phyloP scores from a whole-genome alignment of 2,797 vertebrate genomes.

The Dryobates pubescens region DNA sequence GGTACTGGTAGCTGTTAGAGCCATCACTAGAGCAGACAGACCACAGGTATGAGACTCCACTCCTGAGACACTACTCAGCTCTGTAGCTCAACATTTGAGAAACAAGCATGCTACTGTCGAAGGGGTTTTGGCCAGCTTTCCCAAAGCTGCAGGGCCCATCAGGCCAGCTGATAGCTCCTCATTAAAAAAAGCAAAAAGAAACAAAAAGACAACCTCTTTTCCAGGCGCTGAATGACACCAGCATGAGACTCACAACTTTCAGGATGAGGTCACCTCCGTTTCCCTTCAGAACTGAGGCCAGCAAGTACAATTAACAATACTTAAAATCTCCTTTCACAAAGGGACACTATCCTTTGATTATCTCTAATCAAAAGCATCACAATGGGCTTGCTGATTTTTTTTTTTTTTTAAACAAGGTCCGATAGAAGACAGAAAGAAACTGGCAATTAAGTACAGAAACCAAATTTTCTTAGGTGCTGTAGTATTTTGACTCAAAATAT shows the following conservation, averaged over 20 bases:
- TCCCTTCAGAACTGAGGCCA: constrained; percentile 19
- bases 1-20: background rate
- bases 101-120: background rate
- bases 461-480: background rate
- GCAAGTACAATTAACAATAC: constrained; percentile 34
- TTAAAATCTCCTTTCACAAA: constrained; percentile 61
- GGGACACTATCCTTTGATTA: constrained; percentile 48
- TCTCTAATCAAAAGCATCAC: constrained; percentile 38
- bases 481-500: background rate
- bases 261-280: constrained; percentile 59
- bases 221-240: background rate
- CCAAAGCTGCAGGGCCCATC: background rate
- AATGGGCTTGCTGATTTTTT: constrained; percentile 1
- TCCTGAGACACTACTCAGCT: background rate
- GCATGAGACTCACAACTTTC: constrained; percentile 22
- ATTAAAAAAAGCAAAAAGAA: background rate
- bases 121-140: background rate
- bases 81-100: background rate
- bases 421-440: background rate
- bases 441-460: constrained; percentile 7
- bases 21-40: background rate
- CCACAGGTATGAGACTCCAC: background rate
- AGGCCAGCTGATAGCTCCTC: constrained; percentile 5
- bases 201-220: background rate
- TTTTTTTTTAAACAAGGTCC: background rate